Base-by-base conservation (phyloP, 1,140 invertebrate genomes). In the Drepana arcuata region DNA sequence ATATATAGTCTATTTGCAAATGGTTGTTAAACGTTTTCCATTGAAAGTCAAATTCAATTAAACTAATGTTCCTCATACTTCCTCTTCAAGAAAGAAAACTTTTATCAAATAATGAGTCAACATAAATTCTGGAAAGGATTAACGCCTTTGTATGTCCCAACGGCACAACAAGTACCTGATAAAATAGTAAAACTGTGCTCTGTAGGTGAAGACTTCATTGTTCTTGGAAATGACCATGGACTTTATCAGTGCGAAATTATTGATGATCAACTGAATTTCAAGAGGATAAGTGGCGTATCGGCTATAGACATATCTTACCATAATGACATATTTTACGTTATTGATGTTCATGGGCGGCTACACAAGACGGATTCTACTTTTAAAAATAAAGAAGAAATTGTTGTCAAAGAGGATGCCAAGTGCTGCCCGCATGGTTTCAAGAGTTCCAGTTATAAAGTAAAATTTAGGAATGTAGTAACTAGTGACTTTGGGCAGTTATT, bases 341-440 rank as follows among this genome's bases (percentile, higher is more conserved):
- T 91, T 38, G 86, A 88, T 68, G 72, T 81, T 26, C 81, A 86
- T 56, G 90, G 90, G 10, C 74, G 85, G 31, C 84, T 90, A 7
- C 86, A 86, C 44, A 88, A 86, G 71, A 83, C 86, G 51, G 84
- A 86, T 51, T 54, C 80, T 35, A 72, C 75, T 49, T 80, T 89
- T 47, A 82, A 75, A 55, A 58, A 84, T 23, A 58, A 86, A 44
- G 85, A 88, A 53, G 88, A 88, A 63, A 86, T 91, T 23, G 57
- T 87, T 42, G 71, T 92, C 10, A 85, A 86, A 51, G 89, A 91
- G 58, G 88, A 90, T 41, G 65, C 83, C 1, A 88, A 87, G 58
- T 86, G 78, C 51, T 91, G 89, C 49, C 80, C 78, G 28, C 88
- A 90, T 59, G 89, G 89, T 10, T 85, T 87, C 55, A 88, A 84